Base-by-base conservation (phyloP, 2,888 invertebrate genomes). In the Maniola hyperantus region DNA sequence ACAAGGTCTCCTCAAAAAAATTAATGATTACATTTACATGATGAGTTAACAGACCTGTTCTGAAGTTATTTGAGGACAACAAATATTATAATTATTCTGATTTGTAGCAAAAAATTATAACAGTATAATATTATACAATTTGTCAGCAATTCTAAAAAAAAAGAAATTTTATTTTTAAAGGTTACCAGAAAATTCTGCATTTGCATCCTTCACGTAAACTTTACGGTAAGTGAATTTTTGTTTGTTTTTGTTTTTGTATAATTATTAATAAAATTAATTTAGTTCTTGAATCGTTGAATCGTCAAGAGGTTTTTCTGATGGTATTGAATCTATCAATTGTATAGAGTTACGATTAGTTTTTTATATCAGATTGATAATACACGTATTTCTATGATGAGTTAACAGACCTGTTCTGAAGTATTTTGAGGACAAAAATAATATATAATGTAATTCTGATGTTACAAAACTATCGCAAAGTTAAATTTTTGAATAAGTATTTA, bases 41-140 rank as follows among this genome's bases (percentile, higher is more conserved):
- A 76, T 70, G 70, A 70, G 44, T 55, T 48, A 67, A 70, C 87
- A 88, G 87, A 87, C 87, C 87, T 88, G 87, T 88, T 81, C 87
- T 82, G 86, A 87, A 66, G 62, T 72, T 66, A 79, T 34, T 53
- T 85, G 85, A 83, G 84, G 85, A 84, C 65, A 74, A 71, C 11
- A 51, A 63, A 67, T 66, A 67, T 67, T 65, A 62, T 69, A 67
- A 71, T 53, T 68, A 57, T 61, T 77, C 80, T 70, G 70, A 73
- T 51, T 54, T 42, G 8, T 7, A 44, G n/a, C 44, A n/a, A 44
- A 44, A 26, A 20, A 18, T 58, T 33, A n/a, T 7, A 15, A 0
- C 13, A 34, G 1, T 34, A 8, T 34, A n/a, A 8, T 34, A n/a
- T n/a, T n/a, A n/a, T 4, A 18, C 11, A n/a, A 7, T n/a, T 34